Conservation (phyloP, 2,888 invertebrate species). For the Aphodius sticticus region DNA sequence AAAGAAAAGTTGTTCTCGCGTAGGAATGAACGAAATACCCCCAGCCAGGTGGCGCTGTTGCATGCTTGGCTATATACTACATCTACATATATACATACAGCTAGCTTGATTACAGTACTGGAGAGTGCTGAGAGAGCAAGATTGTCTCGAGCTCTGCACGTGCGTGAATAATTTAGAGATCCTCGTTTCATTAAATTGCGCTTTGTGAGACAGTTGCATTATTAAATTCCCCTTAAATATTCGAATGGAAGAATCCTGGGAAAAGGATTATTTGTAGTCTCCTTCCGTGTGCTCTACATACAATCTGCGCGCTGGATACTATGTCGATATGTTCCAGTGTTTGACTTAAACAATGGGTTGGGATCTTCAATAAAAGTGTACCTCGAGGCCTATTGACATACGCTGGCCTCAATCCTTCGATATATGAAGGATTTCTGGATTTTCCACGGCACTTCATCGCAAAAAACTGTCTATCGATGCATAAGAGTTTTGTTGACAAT, state of each 20-base stretch:
- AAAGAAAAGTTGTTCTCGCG: not conserved
- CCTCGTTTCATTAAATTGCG: not conserved
- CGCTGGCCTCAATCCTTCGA: not conserved
- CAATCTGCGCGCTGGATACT: not conserved
- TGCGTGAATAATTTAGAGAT: slow-evolving; percentile 4
- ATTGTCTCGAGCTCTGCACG: not conserved
- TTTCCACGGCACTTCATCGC: not conserved
- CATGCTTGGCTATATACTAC: not conserved
- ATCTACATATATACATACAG: not conserved
- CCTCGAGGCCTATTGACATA: not conserved
- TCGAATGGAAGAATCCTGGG: not conserved
- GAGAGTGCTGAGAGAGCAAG: not conserved
- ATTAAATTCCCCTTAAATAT: slow-evolving; percentile 4
- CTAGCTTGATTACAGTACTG: not conserved
- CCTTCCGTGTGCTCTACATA: not conserved
- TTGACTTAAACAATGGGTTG: not conserved
- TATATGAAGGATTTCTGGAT: not conserved
- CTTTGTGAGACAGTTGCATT: slow-evolving; percentile 4
- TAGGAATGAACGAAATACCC: not conserved
- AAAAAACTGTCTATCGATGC: not conserved
- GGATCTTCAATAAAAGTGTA: not conserved
- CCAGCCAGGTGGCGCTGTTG: not conserved
- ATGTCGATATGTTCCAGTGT: not conserved
- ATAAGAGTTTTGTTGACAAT: slow-evolving; percentile 4
- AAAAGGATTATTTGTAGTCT: not conserved